phyloP scores from a whole-genome alignment of 2,797 vertebrate genomes.

The Melanotaenia pygmaea region DNA sequence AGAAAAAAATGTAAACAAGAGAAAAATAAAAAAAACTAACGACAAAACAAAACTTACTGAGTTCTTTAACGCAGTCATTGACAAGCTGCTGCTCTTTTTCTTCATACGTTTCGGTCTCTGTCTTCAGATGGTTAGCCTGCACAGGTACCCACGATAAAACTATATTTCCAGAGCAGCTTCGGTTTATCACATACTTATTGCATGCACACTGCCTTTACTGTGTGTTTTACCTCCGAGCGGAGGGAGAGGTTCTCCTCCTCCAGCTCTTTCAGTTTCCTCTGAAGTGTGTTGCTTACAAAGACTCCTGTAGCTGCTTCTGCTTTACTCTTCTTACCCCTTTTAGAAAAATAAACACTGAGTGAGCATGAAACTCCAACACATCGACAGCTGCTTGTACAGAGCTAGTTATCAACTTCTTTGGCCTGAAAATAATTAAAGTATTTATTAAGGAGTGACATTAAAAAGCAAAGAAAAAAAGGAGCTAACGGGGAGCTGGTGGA shows the following conservation, averaged over 20 bases:
- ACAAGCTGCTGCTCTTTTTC: slow-evolving; percentile 98
- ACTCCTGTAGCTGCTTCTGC: slow-evolving; percentile 83
- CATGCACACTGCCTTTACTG: not conserved
- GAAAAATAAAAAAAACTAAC: not conserved
- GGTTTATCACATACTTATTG: not conserved
- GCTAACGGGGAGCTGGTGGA: slow-evolving; percentile 90
- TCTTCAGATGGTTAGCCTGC: slow-evolving; percentile 93
- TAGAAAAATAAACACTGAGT: slow-evolving; percentile 1
- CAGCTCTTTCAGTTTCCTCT: slow-evolving; percentile 94
- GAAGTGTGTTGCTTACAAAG: slow-evolving; percentile 90
- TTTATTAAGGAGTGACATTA: not conserved
- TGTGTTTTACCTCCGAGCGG: slow-evolving; percentile 89
- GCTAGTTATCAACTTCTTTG: not conserved
- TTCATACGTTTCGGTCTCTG: slow-evolving; percentile 95
- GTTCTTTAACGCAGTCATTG: slow-evolving; percentile 97
- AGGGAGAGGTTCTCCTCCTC: slow-evolving; percentile 96
- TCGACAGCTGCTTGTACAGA: not conserved
- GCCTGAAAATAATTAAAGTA: not conserved
- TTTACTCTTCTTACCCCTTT: slow-evolving; percentile 81
- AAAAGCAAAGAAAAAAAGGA: slow-evolving; percentile 4
- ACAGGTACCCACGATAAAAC: not conserved
- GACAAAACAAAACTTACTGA: slow-evolving; percentile 81
- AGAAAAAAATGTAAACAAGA: not conserved
- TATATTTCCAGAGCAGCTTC: not conserved
- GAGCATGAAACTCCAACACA: not conserved